These are phyloP conservation scores for Melanocharis versteri DNA, from an alignment of 2,113 vertebrate genomes.

Conservation along the genomic window DNA sequence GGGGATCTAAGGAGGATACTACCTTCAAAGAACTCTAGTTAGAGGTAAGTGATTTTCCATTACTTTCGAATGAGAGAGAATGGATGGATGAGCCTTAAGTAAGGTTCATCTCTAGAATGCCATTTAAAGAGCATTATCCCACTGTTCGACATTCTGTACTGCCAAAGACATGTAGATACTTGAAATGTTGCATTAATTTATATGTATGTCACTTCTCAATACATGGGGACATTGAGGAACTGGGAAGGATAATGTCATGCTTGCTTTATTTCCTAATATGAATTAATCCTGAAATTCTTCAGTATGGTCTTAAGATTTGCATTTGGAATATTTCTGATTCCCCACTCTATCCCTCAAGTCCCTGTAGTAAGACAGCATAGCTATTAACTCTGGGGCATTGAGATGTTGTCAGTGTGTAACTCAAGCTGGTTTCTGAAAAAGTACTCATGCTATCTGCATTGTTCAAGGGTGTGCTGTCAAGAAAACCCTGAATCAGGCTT, in stretches of 20 bases:
- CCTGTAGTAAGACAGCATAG: not conserved
- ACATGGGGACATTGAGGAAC: not conserved
- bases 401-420: not conserved
- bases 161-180: not conserved
- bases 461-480: not conserved
- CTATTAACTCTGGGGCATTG: not conserved
- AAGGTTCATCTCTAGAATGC: slow-evolving; percentile 20
- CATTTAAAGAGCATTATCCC: slow-evolving; percentile 51
- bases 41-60: slow-evolving; percentile 78
- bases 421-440: not conserved
- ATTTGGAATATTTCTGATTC: not conserved
- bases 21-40: slow-evolving; percentile 78
- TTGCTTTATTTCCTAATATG: not conserved
- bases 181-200: not conserved
- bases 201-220: not conserved
- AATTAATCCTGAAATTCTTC: not conserved
- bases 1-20: slow-evolving; percentile 81
- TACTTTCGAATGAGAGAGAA: slow-evolving; percentile 41
- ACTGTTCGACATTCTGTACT: slow-evolving; percentile 68
- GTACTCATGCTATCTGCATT: accelerated
- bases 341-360: not conserved
- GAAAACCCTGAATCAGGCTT: not conserved
- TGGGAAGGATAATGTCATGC: not conserved
- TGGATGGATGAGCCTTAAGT: slow-evolving; percentile 7
- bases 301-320: not conserved